A percentile compares a stretch with the other conserved stretches of the same genome.
phyloP scores from a whole-genome alignment of 2,888 invertebrate species.

The Leucania comma region DNA sequence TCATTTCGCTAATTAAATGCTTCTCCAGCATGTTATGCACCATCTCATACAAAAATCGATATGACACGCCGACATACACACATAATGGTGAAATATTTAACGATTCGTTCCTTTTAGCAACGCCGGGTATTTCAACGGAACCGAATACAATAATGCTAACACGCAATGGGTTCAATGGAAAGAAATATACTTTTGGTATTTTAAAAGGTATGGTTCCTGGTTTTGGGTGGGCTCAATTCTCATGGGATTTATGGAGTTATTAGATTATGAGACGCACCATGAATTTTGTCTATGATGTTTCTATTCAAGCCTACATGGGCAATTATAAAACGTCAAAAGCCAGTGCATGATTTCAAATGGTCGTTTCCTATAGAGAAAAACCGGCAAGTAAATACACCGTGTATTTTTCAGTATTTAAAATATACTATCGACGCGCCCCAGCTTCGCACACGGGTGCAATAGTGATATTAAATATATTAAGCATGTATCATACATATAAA shows the following conservation, averaged over 20 bases:
- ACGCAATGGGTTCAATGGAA: slow-evolving; percentile 62
- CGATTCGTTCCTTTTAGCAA: slow-evolving; percentile 86
- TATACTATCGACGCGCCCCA: too few species aligned
- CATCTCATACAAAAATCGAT: slow-evolving; percentile 71
- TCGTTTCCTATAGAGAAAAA: too few species aligned
- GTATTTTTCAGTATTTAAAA: too few species aligned
- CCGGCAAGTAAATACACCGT: too few species aligned
- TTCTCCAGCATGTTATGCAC: slow-evolving; percentile 31
- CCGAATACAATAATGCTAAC: slow-evolving; percentile 44
- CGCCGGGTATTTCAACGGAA: slow-evolving; percentile 70
- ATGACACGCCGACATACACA: slow-evolving; percentile 71
- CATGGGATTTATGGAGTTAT: slow-evolving; percentile 15
- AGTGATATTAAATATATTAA: too few species aligned
- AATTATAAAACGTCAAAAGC: too few species aligned
- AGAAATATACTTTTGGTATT: slow-evolving; percentile 36
- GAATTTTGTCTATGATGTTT: too few species aligned
- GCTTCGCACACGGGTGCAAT: too few species aligned
- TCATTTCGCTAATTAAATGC: slow-evolving; percentile 61
- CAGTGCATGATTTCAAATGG: too few species aligned
- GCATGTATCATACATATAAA: too few species aligned
- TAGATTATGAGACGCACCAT: not conserved
- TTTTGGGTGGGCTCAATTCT: slow-evolving; percentile 9
- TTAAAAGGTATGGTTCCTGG: slow-evolving; percentile 28
- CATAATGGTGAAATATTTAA: slow-evolving; percentile 76
- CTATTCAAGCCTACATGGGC: too few species aligned